Conservation (phyloP, 2,797 vertebrate species). For the Parambassis ranga region DNA sequence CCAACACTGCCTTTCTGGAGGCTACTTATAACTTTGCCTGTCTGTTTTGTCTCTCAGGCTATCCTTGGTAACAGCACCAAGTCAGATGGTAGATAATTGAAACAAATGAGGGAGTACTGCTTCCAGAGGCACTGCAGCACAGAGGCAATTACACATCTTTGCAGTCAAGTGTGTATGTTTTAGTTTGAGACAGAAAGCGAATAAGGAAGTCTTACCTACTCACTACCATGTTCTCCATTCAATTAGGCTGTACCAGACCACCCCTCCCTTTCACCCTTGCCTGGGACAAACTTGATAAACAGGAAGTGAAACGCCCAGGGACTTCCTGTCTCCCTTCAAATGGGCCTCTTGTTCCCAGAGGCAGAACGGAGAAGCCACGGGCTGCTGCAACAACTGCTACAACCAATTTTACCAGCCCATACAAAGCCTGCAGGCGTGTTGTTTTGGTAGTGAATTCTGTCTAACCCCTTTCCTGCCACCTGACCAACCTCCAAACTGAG, state of each 20-base stretch:
- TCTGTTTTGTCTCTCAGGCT: background rate
- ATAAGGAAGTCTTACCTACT: conserved; percentile 15
- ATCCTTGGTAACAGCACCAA: conserved; percentile 15
- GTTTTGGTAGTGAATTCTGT: conserved; percentile 36
- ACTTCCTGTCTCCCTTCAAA: conserved; percentile 70
- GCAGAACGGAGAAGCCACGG: conserved; percentile 8
- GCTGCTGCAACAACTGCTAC: conserved; percentile 3
- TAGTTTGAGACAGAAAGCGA: background rate
- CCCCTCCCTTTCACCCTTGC: conserved; percentile 27
- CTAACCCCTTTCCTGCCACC: conserved; percentile 51
- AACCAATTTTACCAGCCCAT: conserved; percentile 8
- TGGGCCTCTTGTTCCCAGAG: conserved; percentile 62
- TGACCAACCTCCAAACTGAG: conserved; percentile 30
- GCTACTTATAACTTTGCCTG: background rate
- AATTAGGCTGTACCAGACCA: conserved; percentile 43
- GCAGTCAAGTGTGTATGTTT: conserved; percentile 8
- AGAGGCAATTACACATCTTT: conserved; percentile 47
- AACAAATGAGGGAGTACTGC: conserved; percentile 54
- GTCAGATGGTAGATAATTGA: conserved; percentile 52
- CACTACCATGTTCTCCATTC: conserved; percentile 29
- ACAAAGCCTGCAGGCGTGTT: conserved; percentile 6
- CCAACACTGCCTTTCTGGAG: background rate
- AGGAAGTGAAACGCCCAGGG: conserved; percentile 73
- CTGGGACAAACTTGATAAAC: conserved; percentile 65
- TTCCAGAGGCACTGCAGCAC: conserved; percentile 54